Evolutionary conservation across 2,797 vertebrate species (phyloP), one percentile per base, ranked within the genome.

Genomic region (Botia almorhae): DNA sequence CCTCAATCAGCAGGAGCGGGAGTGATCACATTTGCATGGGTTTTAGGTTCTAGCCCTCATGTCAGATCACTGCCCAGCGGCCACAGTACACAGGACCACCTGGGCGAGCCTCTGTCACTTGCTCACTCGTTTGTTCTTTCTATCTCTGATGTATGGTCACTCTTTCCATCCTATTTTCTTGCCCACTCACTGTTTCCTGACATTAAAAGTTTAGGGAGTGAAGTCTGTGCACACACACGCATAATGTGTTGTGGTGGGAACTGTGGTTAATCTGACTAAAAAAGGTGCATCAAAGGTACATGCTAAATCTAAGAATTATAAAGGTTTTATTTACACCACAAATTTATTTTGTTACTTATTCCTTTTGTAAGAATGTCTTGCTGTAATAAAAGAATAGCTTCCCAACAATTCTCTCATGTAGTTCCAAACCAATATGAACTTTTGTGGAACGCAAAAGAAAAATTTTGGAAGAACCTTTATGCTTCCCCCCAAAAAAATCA

Each of bases 11-110:
- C 89, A 78, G 79, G 68, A 53, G 88, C 90, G 86, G 89, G 89
- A 87, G 83, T 91, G 91, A 93, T 93, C 91, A 90, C 91, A 92
- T 94, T 93, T 93, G 90, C 91, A 91, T 89, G 89, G 90, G 92
- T 92, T 93, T 94, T 91, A 92, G 89, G 89, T 94, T 93, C 88
- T 90, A 84, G 85, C 85, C 88, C 84, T 85, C 84, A 83, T 81
- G 81, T 91, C 89, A 87, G 86, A 79, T 85, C 72, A 75, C 78
- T 89, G 86, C 84, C 84, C 86, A 76, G 74, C 85, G 87, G 85
- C 86, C 84, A 88, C 74, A 51, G 50, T 68, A 73, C 71, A 82
- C 56, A 58, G 67, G 92, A 93, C 92, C 93, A 93, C 93, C 93
- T 93, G 91, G 90, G 88, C 46, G 80, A 85, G 50, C 51, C 67